These are phyloP conservation scores for Typhlomys cinereus DNA, from an alignment of 2,113 vertebrate species.

Conservation along the genomic window DNA sequence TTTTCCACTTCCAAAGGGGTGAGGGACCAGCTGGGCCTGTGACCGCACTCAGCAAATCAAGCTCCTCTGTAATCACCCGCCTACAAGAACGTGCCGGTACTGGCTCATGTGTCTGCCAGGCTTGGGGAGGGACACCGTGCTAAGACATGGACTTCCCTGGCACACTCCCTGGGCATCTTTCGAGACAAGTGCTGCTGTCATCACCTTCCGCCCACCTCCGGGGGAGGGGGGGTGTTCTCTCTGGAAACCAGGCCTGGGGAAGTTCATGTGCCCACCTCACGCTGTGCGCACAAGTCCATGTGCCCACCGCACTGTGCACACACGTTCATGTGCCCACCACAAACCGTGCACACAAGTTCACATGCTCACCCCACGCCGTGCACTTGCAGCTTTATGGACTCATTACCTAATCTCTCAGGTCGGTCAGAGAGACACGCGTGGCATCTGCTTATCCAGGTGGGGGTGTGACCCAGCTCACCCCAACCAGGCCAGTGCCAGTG, in stretches of 20 bases:
- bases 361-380: too few species aligned
- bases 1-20: background rate
- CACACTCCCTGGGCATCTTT: background rate
- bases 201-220: too few species aligned
- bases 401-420: too few species aligned
- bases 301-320: too few species aligned
- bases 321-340: too few species aligned
- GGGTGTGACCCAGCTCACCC: background rate
- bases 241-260: background rate
- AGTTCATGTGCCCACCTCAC: background rate
- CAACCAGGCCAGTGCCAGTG: too few species aligned
- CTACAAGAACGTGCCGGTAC: accelerated
- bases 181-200: accelerated
- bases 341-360: too few species aligned
- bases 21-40: background rate
- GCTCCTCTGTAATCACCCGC: background rate
- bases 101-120: background rate
- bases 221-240: background rate
- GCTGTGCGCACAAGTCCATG: too few species aligned
- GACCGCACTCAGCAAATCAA: background rate
- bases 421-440: too few species aligned
- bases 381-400: too few species aligned
- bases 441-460: too few species aligned
- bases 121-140: accelerated
- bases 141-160: background rate